Base-by-base conservation (phyloP, 1,140 invertebrate genomes). In the Dendroctonus ponderosae region DNA sequence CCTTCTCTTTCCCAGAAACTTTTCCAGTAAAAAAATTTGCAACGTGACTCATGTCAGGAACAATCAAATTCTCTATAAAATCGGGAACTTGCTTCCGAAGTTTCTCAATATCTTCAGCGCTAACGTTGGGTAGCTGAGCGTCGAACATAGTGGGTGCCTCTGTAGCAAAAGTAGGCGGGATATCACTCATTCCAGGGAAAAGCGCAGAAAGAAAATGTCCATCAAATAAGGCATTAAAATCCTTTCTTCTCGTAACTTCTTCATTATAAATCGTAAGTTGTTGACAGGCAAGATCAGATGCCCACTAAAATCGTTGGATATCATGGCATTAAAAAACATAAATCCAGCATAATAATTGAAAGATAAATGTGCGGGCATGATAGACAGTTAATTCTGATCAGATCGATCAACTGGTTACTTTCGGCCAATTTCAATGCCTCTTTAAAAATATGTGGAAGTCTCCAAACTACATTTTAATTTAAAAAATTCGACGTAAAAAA, bases 131-230 rank as follows among this genome's bases (percentile, higher is more conserved):
- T 42, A 94, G 78, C 39, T 81, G 81, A 8, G 82, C 83, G 75
- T 94, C 92, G 74, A 94, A 94, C 7, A 83, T 79, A 0, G 85
- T 80, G 0, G 92, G 91, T 38, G 89, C 84, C 73, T 91, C 85
- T 0, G 89, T 92, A 3, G 92, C 94, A 79, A 92, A 97, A 0
- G 87, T 78, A 0, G 94, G 91, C 5, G 94, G 93, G 42, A 88
- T 80, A 73, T 96, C 93, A 52, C 91, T 87, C 79, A 97, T 85
- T 0, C 95, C 95, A 4, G 91, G 89, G 76, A 98, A 97, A 37
- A 98, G 78, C 12, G 84, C 84, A 62, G 87, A 87, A 2, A 98
- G 78, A 76, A 98, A 97, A 78, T 97, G 94, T 0, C 89, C 89
- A 9, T 93, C 89, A 75, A 94, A 91, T 69, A 87, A 82, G 0